Base-by-base conservation (phyloP, 2,888 invertebrate species). In the Chromoteleia sp. region DNA sequence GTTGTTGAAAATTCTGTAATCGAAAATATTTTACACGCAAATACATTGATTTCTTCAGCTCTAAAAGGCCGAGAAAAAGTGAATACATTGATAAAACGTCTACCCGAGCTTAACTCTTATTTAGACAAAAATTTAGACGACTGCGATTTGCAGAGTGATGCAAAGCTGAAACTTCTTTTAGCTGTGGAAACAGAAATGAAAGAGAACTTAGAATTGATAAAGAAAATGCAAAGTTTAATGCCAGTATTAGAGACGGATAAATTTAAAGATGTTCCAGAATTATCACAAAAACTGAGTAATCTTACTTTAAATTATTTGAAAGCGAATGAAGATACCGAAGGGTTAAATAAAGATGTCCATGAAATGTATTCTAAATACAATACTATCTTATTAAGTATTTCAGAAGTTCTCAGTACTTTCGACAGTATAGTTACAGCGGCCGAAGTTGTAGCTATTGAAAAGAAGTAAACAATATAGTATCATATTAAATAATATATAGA, bases 61-160 rank as follows among this genome's bases (percentile, higher is more conserved):
- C 83, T 93, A 14, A 93, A 93, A 75, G 93, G 93, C 61, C 91
- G 93, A 43, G 93, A 93, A 79, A 92, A 92, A 14, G 90, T 92
- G 14, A 92, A 92, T 48, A 86, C 88, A 0, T 90, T 93, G 41
- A 87, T 93, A 45, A 91, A 92, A 82, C 89, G 92, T 63, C 88
- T 93, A 85, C 90, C 91, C 0, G 92, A 92, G 80, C 89, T 93
- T 29, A 93, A 93, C 76, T 90, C 91, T 12, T 92, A 92, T 81
- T 87, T 93, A 56, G 92, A 93, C 83, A 92, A 93, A 0, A 88
- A 87, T 61, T 91, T 89, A 80, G 92, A 92, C 43, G 92, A 92
- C 50, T 87, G 85, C 36, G 92, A 92, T 68, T 77, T 93, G 39
- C 92, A 93, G 79, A 87, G 88, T 7, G 92, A 92, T 68, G 92